Percentiles rank a stretch among this genome's conserved stretches.
Evolutionary conservation across 2,113 vertebrate genomes (phyloP).

Genomic region (Pluvialis apricaria): DNA sequence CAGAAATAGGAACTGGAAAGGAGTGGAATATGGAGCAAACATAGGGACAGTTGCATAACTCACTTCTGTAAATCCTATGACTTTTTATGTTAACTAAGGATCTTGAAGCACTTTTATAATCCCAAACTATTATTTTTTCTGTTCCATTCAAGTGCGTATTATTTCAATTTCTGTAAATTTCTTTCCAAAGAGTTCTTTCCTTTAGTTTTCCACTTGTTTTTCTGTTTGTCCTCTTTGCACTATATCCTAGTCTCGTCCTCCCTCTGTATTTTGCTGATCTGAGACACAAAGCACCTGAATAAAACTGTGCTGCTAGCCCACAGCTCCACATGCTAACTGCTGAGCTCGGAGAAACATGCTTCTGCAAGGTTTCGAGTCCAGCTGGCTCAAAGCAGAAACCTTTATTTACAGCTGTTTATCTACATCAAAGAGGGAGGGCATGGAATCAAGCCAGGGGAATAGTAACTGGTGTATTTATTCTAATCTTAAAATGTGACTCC

Average conservation of each 20-base stretch:
- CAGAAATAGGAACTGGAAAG: not conserved
- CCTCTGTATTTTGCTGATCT: not conserved
- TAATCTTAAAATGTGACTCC: not conserved
- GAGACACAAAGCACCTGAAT: not conserved
- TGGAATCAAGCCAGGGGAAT: not conserved
- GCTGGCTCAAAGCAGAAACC: not conserved
- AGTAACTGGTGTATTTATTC: not conserved
- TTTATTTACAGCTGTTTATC: not conserved
- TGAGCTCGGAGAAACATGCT: not conserved
- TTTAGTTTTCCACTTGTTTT: not conserved
- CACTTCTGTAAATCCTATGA: not conserved
- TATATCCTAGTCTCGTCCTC: not conserved
- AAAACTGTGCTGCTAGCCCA: not conserved
- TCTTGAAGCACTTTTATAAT: not conserved
- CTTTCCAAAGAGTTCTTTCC: not conserved
- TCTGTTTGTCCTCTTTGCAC: not conserved
- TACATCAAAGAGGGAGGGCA: not conserved
- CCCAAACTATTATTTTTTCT: not conserved
- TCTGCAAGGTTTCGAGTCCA: not conserved
- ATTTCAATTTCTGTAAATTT: not conserved
- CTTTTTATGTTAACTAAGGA: not conserved
- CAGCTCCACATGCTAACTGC: not conserved
- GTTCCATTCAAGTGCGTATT: not conserved
- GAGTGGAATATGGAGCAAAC: not conserved
- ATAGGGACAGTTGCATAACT: not conserved